phyloP scores from a whole-genome alignment of 2,888 invertebrate species.

The Odontothrips loti region DNA sequence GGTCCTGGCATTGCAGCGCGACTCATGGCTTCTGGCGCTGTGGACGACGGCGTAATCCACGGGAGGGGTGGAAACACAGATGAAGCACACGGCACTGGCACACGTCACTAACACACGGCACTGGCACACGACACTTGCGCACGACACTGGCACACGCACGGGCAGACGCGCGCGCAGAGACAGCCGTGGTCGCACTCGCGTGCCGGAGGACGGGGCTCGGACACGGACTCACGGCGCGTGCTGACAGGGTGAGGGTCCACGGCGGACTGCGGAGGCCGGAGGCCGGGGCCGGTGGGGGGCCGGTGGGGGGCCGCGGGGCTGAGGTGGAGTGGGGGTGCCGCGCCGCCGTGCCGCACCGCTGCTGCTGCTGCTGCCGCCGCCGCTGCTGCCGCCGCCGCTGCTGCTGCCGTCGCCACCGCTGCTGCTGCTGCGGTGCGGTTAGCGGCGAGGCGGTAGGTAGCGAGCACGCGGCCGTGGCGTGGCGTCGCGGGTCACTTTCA shows the following conservation, averaged over 20 bases:
- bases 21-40: too few relatives aligned
- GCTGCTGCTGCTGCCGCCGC: background rate
- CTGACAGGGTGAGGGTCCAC: background rate
- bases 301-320: background rate
- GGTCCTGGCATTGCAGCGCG: too few relatives aligned
- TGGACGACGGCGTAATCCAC: too few relatives aligned
- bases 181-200: too few relatives aligned
- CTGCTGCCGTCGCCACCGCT: too few relatives aligned
- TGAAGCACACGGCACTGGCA: too few relatives aligned
- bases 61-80: too few relatives aligned
- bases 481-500: constrained; percentile 16
- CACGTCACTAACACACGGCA: too few relatives aligned
- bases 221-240: background rate
- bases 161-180: background rate
- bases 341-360: background rate
- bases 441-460: background rate
- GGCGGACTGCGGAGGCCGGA: background rate
- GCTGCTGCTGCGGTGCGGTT: too few relatives aligned
- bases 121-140: background rate
- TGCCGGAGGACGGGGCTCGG: too few relatives aligned
- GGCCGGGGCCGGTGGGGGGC: background rate
- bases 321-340: background rate
- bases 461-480: background rate
- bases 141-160: background rate
- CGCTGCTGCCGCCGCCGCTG: background rate